A percentile compares a stretch with the other conserved stretches of the same genome.
These are phyloP conservation scores for Tinea pellionella DNA, from an alignment of 2,888 invertebrate species.

Conservation along the genomic window DNA sequence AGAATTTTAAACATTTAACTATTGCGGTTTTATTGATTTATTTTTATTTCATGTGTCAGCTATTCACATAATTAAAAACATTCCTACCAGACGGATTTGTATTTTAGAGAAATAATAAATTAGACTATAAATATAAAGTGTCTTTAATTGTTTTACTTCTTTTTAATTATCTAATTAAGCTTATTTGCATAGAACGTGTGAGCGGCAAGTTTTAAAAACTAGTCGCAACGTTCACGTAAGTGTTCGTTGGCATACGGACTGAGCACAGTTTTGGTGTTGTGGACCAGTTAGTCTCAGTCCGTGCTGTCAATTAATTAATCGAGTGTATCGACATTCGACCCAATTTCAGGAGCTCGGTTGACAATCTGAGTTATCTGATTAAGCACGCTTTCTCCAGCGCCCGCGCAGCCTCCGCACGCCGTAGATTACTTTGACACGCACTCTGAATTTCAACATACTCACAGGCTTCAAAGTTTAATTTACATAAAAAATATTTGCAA, in stretches of 20 bases:
- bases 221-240: not conserved
- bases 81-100: not conserved
- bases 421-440: not conserved
- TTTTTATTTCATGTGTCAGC: not conserved
- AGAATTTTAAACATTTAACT: not conserved
- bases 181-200: not conserved
- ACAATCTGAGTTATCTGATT: constrained; percentile 69
- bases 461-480: too few species aligned
- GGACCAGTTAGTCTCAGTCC: constrained; percentile 54
- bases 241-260: not conserved
- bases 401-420: constrained; percentile 18
- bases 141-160: not conserved
- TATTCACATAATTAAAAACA: not conserved
- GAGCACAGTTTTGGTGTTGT: constrained; percentile 37
- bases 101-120: not conserved
- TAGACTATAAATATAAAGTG: not conserved
- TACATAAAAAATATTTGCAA: too few species aligned
- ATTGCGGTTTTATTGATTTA: not conserved
- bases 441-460: constrained; percentile 1
- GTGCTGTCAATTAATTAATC: constrained; percentile 66
- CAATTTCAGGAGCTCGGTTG: constrained; percentile 68
- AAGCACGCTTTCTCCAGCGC: constrained; percentile 64
- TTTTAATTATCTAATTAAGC: not conserved
- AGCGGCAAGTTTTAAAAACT: not conserved
- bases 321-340: constrained; percentile 68